phyloP scores from a whole-genome alignment of 2,797 vertebrate species.

The Helarctos malayanus region DNA sequence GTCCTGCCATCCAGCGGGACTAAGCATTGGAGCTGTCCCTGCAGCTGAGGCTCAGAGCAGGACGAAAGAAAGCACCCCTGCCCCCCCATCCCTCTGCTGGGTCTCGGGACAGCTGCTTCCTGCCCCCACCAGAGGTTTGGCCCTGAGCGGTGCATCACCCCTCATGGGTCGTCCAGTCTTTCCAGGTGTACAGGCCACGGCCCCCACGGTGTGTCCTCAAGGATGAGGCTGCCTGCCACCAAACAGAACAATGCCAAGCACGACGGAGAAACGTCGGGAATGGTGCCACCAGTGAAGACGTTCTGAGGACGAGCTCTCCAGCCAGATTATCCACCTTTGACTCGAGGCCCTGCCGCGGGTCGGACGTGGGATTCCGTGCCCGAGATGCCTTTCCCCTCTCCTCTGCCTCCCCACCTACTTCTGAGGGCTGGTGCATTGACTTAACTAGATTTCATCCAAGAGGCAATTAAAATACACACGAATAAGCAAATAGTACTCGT shows the following conservation, averaged over 20 bases:
- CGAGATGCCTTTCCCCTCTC: background rate
- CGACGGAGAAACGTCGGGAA: background rate
- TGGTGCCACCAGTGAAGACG: background rate
- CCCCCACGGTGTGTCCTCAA: background rate
- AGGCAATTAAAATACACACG: background rate
- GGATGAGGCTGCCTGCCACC: background rate
- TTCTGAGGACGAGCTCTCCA: background rate
- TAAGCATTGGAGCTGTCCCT: accelerated
- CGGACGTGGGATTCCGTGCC: background rate
- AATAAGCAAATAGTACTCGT: background rate
- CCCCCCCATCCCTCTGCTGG: no score
- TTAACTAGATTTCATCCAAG: no score
- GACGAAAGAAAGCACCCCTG: background rate
- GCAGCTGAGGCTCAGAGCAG: background rate
- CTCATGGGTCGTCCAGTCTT: background rate
- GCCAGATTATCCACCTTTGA: background rate
- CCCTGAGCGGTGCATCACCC: background rate
- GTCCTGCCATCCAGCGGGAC: background rate
- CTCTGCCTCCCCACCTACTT: background rate
- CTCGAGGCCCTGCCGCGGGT: accelerated
- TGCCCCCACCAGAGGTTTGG: background rate
- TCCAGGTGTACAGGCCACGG: background rate
- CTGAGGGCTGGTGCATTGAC: no score
- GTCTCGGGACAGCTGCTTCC: background rate
- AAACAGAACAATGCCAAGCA: background rate